These are phyloP conservation scores for Notechis scutatus DNA, from an alignment of 2,113 vertebrate species.

Conservation along the genomic window DNA sequence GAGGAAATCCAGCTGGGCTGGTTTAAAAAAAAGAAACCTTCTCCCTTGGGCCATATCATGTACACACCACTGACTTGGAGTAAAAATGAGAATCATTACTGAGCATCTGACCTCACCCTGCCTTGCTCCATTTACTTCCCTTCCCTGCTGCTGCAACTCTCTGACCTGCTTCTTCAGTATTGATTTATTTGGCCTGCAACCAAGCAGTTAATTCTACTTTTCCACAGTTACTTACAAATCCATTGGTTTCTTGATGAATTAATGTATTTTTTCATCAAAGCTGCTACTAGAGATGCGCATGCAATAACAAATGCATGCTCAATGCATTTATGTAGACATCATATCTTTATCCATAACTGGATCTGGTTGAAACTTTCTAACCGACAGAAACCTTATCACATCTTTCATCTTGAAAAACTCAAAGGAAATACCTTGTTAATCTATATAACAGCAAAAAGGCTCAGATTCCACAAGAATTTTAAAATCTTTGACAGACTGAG, in stretches of 20 bases:
- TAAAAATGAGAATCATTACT: not conserved
- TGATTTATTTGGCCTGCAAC: not conserved
- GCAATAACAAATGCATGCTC: not conserved
- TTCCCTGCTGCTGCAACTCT: not conserved
- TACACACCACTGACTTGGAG: not conserved
- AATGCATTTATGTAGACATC: not conserved
- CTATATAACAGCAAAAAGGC: not conserved
- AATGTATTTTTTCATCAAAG: not conserved
- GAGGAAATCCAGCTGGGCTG: not conserved
- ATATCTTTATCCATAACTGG: not conserved
- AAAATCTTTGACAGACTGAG: not conserved
- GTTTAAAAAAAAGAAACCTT: conserved; percentile 1
- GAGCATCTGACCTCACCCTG: not conserved
- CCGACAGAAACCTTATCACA: not conserved
- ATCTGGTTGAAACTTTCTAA: not conserved
- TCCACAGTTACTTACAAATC: not conserved
- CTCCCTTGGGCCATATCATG: not conserved
- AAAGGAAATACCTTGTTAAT: not conserved
- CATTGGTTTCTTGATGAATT: not conserved
- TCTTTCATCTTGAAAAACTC: not conserved
- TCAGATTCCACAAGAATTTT: not conserved
- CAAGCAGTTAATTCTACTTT: not conserved
- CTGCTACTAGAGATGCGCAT: not conserved
- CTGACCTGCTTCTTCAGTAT: conserved; percentile 1
- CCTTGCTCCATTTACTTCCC: not conserved